Percentiles rank a stretch among this genome's conserved stretches.
phyloP scores from a whole-genome alignment of 2,113 vertebrate genomes.

The Melanostigma gelatinosum region DNA sequence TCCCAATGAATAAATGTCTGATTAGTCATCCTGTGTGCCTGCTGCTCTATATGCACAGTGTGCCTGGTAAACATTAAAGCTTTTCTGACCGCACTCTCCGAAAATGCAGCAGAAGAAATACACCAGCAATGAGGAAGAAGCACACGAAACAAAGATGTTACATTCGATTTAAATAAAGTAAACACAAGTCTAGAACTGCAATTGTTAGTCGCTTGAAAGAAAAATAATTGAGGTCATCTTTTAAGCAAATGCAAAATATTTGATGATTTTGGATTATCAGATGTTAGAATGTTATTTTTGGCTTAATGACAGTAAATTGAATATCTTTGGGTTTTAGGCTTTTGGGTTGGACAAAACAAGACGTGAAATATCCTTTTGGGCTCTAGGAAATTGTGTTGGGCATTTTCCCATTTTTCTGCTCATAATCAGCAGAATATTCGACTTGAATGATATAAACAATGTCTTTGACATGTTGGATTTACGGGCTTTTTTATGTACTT shows the following conservation, averaged over 20 bases:
- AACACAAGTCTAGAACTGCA: neutral
- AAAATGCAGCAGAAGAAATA: neutral
- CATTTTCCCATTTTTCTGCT: neutral
- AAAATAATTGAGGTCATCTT: neutral
- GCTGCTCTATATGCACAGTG: neutral
- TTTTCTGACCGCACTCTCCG: neutral
- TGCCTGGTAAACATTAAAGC: neutral
- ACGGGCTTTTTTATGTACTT: neutral
- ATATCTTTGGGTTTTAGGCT: neutral
- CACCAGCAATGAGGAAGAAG: neutral
- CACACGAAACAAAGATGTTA: neutral
- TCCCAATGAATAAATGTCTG: conserved; percentile 26
- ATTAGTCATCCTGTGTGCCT: conserved; percentile 10
- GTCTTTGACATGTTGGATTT: neutral
- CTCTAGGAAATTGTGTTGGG: neutral
- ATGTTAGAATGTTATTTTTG: neutral
- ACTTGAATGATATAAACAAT: neutral
- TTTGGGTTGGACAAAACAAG: neutral
- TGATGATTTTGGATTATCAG: neutral
- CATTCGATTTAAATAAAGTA: neutral
- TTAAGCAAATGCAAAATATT: neutral
- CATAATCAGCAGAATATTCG: neutral
- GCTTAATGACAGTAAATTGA: neutral
- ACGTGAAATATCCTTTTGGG: neutral
- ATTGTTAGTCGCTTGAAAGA: neutral